Evolutionary conservation across 2,888 invertebrate species (phyloP).

Genomic region (Schizotus pectinicornis): DNA sequence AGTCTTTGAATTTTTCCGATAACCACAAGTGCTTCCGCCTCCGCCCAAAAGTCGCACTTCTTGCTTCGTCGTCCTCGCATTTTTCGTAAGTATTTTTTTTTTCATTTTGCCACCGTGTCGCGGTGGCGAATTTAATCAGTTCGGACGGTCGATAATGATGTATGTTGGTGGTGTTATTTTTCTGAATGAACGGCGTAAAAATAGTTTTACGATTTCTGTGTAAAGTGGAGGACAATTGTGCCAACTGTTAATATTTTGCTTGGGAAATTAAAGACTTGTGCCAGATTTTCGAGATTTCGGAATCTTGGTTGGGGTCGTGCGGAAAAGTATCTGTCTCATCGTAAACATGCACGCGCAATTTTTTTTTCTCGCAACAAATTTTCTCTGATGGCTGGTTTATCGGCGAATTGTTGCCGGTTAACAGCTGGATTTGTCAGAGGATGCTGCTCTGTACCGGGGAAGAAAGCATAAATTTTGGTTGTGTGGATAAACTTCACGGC

Average conservation of each 20-base stretch:
- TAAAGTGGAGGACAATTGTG: conserved; percentile 23
- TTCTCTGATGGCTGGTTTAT: too few species aligned
- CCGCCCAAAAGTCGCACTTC: background rate
- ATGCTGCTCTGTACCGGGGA: background rate
- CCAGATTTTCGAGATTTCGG: conserved; percentile 30
- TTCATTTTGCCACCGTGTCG: background rate
- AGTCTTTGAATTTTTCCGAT: conserved; percentile 22
- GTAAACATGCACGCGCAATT: conserved; percentile 2
- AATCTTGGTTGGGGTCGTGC: conserved; percentile 40
- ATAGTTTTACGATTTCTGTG: conserved; percentile 36
- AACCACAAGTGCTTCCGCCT: conserved; percentile 13
- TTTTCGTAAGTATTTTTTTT: conserved; percentile 1
- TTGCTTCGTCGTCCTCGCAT: background rate
- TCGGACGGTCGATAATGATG: background rate
- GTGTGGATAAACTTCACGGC: too few species aligned
- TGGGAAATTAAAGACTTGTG: conserved; percentile 22
- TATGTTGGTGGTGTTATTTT: conserved; percentile 26
- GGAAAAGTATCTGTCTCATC: conserved; percentile 30
- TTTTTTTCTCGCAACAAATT: conserved; percentile 2
- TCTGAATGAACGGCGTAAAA: conserved; percentile 42
- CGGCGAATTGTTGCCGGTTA: too few species aligned
- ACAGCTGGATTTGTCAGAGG: too few species aligned
- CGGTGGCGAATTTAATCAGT: background rate
- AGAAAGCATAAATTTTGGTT: background rate
- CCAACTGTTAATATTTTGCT: conserved; percentile 31